Conservation (phyloP, 1,140 invertebrate genomes). For the Drosophila sproati region DNA sequence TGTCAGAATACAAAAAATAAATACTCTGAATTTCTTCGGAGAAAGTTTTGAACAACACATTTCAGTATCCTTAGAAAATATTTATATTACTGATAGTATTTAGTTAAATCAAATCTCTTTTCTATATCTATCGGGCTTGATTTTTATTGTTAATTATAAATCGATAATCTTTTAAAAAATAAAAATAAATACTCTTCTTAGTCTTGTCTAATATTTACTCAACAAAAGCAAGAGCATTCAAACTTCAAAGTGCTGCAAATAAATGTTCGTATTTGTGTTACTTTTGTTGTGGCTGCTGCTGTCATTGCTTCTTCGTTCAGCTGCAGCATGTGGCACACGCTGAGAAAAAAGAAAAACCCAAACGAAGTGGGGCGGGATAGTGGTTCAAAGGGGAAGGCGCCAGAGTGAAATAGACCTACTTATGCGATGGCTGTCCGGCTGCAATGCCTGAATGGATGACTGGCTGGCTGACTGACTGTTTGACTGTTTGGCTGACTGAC, state of each 20-base stretch:
- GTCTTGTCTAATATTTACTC: too few relatives aligned
- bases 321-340: slow-evolving; percentile 43
- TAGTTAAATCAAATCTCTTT: too few relatives aligned
- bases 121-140: too few relatives aligned
- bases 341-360: slow-evolving; percentile 15
- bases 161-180: too few relatives aligned
- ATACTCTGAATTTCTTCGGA: too few relatives aligned
- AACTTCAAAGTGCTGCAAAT: background rate
- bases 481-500: background rate
- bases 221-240: slow-evolving; percentile 6
- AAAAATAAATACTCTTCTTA: too few relatives aligned
- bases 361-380: slow-evolving; percentile 5
- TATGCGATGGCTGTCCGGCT: slow-evolving; percentile 32
- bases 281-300: slow-evolving; percentile 16
- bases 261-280: slow-evolving; percentile 8
- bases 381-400: slow-evolving; percentile 26
- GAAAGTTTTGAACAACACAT: too few relatives aligned
- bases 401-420: slow-evolving; percentile 33
- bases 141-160: too few relatives aligned
- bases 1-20: too few relatives aligned
- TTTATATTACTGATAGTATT: too few relatives aligned
- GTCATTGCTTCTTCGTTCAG: slow-evolving; percentile 1
- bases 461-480: slow-evolving; percentile 20
- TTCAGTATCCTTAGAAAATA: too few relatives aligned
- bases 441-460: slow-evolving; percentile 32